phyloP scores from a whole-genome alignment of 2,113 vertebrate species.

The Euleptes europaea region DNA sequence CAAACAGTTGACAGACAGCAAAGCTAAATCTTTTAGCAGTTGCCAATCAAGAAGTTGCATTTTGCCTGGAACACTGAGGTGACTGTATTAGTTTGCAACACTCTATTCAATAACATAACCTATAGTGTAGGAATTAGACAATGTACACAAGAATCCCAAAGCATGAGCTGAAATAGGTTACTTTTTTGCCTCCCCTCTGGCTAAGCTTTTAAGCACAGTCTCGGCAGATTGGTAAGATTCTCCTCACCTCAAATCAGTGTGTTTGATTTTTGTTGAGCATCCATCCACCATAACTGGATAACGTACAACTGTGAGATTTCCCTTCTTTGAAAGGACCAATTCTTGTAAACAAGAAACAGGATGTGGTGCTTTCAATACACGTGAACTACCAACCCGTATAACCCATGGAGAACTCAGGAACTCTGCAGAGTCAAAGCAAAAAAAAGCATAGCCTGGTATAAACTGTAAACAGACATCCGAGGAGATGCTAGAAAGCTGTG shows the following conservation, averaged over 20 bases:
- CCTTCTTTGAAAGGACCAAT: background rate
- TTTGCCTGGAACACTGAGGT: constrained; percentile 1
- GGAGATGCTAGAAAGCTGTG: background rate
- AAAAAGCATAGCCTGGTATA: too few species aligned
- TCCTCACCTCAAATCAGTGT: background rate
- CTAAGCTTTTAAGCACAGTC: background rate
- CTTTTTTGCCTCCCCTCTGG: background rate
- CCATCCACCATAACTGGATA: background rate
- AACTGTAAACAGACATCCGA: background rate
- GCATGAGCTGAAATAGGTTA: background rate
- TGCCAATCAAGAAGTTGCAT: background rate
- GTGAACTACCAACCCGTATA: too few species aligned
- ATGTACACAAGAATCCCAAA: background rate
- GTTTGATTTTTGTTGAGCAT: background rate
- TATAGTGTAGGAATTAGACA: background rate
- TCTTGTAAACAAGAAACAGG: background rate
- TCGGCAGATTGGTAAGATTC: background rate
- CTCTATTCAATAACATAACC: background rate
- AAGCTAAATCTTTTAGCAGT: constrained; percentile 16
- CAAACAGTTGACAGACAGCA: background rate
- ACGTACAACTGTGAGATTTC: background rate
- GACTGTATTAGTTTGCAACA: constrained; percentile 5
- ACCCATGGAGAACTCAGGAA: background rate
- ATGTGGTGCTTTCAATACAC: too few species aligned
- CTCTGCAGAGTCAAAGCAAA: background rate